A percentile compares a stretch with the other conserved stretches of the same genome.
Evolutionary conservation across 2,797 vertebrate genomes (phyloP).

Genomic region (Oryzias sinensis): DNA sequence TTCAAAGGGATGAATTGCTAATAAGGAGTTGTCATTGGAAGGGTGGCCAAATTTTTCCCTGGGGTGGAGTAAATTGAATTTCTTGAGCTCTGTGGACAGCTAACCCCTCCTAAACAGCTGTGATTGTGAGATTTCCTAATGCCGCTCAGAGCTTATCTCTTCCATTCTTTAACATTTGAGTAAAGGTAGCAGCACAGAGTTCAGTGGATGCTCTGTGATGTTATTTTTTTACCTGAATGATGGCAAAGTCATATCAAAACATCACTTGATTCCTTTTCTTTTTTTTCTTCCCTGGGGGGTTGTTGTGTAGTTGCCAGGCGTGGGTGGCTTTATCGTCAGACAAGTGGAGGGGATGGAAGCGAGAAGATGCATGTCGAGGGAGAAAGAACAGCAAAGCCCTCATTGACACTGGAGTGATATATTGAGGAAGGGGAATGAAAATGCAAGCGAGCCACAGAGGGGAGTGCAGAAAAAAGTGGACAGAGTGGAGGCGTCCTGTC

Average conservation of each 20-base stretch:
- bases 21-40: conserved; percentile 50
- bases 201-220: conserved; percentile 3
- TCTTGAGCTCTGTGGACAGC: conserved; percentile 36
- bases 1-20: conserved; percentile 39
- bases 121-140: conserved; percentile 50
- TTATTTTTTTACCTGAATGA: conserved; percentile 24
- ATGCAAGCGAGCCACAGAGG: conserved; percentile 20
- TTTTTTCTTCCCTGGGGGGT: conserved; percentile 38
- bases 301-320: conserved; percentile 51
- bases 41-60: conserved; percentile 38
- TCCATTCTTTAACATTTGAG: no score
- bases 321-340: conserved; percentile 68
- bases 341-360: conserved; percentile 13
- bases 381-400: conserved; percentile 5
- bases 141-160: conserved; percentile 33
- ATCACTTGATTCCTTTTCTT: conserved; percentile 23
- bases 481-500: conserved; percentile 61
- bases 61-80: conserved; percentile 49
- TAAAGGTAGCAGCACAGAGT: not conserved
- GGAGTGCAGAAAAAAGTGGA: conserved; percentile 32
- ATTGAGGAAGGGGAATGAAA: conserved; percentile 17
- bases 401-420: conserved; percentile 17
- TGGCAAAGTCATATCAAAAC: conserved; percentile 31
- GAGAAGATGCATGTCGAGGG: conserved; percentile 30
- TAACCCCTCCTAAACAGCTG: conserved; percentile 13